Base-by-base conservation (phyloP, 1,140 invertebrate genomes). In the Leptopilina clavipes region DNA sequence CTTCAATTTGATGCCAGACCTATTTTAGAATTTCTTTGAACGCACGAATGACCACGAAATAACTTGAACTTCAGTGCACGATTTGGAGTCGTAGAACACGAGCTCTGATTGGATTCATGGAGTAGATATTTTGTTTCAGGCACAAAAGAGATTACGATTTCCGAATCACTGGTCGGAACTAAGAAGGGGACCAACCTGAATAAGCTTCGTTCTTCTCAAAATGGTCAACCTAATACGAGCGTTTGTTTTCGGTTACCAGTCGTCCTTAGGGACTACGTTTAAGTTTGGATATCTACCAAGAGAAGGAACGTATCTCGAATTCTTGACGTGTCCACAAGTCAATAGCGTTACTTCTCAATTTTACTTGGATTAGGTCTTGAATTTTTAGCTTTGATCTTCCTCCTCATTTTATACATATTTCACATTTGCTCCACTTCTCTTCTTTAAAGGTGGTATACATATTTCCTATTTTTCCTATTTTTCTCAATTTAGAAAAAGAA, bases 111-210 rank as follows among this genome's bases (percentile, higher is more conserved):
- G 74, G 71, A 72, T 52, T 76, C 19, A 70, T 56, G 43, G 70
- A 22, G 70, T 43, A 45, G 80, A 80, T 84, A 86, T 81, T 84
- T 85, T 83, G 84, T 87, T 84, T 87, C 84, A 75, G 45, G 79
- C 77, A 84, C 82, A 88, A 86, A 84, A 78, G 83, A 76, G 85
- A 87, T 87, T 88, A 87, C 73, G 83, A 76, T 85, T 88, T 85
- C 81, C 84, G 79, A 86, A 85, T 85, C 83, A 85, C 78, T 86
- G 81, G 77, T 78, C 72, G 37, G 37, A 72, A 45, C 73, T 37
- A 72, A 44, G 18, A 74, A 37, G 59, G 59, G 72, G n/a, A 74
- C 45, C 22, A 14, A 14, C 59, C 22, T 65, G 59, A 65, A 31
- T 65, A 45, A 56, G 72, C 76, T 73, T 70, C 40, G 75, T 44